Base-by-base conservation (phyloP, 2,113 vertebrate species). In the Triplophysa rosa region DNA sequence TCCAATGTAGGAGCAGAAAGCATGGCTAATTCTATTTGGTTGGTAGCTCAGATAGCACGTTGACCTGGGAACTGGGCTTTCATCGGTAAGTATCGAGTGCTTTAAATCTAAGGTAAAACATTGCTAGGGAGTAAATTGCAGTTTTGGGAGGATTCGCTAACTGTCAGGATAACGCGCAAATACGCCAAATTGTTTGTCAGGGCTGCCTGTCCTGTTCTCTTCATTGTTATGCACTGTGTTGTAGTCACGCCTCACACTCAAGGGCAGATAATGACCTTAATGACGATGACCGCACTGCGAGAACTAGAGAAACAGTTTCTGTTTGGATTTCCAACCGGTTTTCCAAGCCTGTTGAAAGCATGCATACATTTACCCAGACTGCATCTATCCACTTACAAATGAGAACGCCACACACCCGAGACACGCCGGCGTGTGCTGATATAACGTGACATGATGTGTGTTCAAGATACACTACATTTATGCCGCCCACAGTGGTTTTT, bases 201-300 rank as follows among this genome's bases (percentile, higher is more conserved):
- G 75, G 49, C 64, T 67, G 19, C 56, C 74, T 80, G 19, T 24
- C 42, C 40, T 61, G 33, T 66, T 79, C 65, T 47, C 21, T 74
- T 84, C 23, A 66, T 80, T 82, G 71, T 78, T 66, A 69, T 81
- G 68, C 64, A 33, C 52, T 54, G 69, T 64, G 78, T 61, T 80
- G 75, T 74, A 70, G 74, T 54, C 81, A 81, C 77, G 69, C 81
- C 79, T 83, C 74, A 78, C 21, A 61, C 74, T 83, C 84, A 85
- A 85, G 81, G 81, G 79, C 84, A 81, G 74, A 75, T 80, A 65
- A 81, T 84, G 83, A 78, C 83, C 69, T 81, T 82, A 84, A 84
- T 84, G 69, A 81, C 76, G 78, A 75, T 64, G 69, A 69, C 79
- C 73, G 7, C 37, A 74, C 29, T 8, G 11, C 29, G 24, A 42